phyloP scores from a whole-genome alignment of 1,140 invertebrate genomes.

The Cepaea nemoralis region DNA sequence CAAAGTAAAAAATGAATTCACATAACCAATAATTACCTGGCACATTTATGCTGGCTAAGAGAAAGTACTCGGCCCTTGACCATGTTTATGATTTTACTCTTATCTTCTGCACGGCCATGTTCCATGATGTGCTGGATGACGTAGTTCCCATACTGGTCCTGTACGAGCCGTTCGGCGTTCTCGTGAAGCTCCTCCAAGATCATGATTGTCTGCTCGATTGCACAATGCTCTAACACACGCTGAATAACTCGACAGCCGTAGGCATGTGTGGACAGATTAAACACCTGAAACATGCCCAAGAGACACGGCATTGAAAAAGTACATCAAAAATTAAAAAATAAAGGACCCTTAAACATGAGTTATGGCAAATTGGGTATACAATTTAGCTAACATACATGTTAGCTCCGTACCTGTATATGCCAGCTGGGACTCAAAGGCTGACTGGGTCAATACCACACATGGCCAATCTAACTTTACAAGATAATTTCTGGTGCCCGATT shows the following conservation, averaged over 20 bases:
- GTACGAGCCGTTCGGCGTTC: slow-evolving; percentile 95
- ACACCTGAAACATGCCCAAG: slow-evolving; percentile 77
- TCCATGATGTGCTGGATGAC: slow-evolving; percentile 87
- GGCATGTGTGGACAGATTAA: slow-evolving; percentile 95
- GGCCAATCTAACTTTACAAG: too few relatives aligned
- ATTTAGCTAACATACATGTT: too few relatives aligned
- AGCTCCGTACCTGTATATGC: too few relatives aligned
- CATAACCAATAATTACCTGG: slow-evolving; percentile 72
- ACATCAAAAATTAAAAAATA: too few relatives aligned
- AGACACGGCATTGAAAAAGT: too few relatives aligned
- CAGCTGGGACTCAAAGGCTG: too few relatives aligned
- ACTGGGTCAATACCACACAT: too few relatives aligned
- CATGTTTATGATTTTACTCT: slow-evolving; percentile 90
- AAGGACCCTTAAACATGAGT: too few relatives aligned
- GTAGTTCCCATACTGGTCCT: slow-evolving; percentile 99
- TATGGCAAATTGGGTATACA: too few relatives aligned
- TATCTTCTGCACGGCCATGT: slow-evolving; percentile 90
- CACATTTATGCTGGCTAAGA: slow-evolving; percentile 99
- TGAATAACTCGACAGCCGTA: slow-evolving; percentile 99
- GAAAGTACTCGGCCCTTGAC: slow-evolving; percentile 94
- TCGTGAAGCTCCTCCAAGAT: slow-evolving; percentile 95
- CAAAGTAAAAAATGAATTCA: too few relatives aligned
- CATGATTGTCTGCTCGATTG: slow-evolving; percentile 92
- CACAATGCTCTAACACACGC: slow-evolving; percentile 98
- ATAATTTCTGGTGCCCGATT: too few relatives aligned